Conservation (phyloP, 1,140 invertebrate genomes). For the Rhizoglyphus robini region DNA sequence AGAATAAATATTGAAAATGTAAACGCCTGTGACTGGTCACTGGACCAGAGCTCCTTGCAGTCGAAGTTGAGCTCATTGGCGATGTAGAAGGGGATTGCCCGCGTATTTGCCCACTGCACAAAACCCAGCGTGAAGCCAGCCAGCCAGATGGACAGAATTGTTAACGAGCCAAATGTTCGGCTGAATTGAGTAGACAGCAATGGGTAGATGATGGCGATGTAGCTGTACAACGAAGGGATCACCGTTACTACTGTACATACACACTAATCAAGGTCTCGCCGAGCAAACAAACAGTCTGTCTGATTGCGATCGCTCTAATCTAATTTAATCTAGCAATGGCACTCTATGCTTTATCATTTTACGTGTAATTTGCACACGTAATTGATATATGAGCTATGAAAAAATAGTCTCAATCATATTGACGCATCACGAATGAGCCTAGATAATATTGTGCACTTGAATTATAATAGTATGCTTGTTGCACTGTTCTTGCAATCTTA, state of each 20-base stretch:
- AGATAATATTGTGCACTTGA: no score
- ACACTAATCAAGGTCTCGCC: background rate
- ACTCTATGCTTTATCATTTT: no score
- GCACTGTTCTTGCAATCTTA: no score
- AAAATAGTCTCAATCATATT: no score
- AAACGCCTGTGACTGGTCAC: slow-evolving; percentile 25
- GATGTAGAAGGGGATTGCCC: slow-evolving; percentile 29
- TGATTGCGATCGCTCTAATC: no score
- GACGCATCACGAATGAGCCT: no score
- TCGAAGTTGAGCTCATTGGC: slow-evolving; percentile 31
- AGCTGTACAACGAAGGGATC: slow-evolving; percentile 32
- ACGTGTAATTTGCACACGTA: no score
- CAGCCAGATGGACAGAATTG: slow-evolving; percentile 38
- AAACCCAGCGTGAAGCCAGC: slow-evolving; percentile 33
- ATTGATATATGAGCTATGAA: no score
- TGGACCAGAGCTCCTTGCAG: slow-evolving; percentile 32
- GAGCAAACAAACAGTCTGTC: background rate
- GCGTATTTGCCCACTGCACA: slow-evolving; percentile 36
- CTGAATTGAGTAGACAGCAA: slow-evolving; percentile 29
- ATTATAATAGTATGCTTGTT: no score
- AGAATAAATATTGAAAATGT: slow-evolving; percentile 38
- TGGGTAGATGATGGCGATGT: slow-evolving; percentile 37
- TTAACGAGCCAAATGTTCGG: background rate
- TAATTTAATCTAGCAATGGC: no score
- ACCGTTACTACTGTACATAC: background rate